Evolutionary conservation across 2,888 invertebrate genomes (phyloP).

Genomic region (Lepidonotus clava): DNA sequence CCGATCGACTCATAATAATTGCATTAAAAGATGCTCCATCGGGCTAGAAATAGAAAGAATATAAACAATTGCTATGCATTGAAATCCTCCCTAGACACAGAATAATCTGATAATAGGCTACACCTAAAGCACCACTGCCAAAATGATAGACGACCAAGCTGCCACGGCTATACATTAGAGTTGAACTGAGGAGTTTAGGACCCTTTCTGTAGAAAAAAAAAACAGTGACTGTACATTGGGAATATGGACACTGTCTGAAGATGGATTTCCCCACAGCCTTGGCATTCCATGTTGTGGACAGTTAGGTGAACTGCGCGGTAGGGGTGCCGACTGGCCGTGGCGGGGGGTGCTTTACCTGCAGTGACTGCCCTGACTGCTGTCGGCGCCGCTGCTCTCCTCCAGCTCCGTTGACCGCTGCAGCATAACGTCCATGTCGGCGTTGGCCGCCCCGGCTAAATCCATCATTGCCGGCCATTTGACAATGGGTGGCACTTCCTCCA

Average conservation of each 20-base stretch:
- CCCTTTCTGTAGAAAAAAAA: no score
- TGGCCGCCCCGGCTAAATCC: constrained; percentile 18
- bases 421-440: background rate
- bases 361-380: constrained; percentile 16
- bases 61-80: no score
- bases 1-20: no score
- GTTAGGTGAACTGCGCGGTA: background rate
- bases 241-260: background rate
- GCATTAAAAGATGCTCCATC: no score
- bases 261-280: background rate
- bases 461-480: constrained; percentile 36
- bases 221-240: no score
- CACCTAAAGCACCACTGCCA: no score
- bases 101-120: no score
- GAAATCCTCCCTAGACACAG: no score
- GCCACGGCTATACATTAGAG: no score
- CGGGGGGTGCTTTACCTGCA: constrained; percentile 20
- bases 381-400: constrained; percentile 6
- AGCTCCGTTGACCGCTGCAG: background rate
- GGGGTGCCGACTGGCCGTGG: background rate
- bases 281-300: background rate
- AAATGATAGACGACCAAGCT: no score
- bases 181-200: no score
- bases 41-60: no score
- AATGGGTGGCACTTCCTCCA: constrained; percentile 1